These are phyloP conservation scores for Pristionchus mayeri DNA, from an alignment of 2,888 invertebrate genomes.

Conservation along the genomic window DNA sequence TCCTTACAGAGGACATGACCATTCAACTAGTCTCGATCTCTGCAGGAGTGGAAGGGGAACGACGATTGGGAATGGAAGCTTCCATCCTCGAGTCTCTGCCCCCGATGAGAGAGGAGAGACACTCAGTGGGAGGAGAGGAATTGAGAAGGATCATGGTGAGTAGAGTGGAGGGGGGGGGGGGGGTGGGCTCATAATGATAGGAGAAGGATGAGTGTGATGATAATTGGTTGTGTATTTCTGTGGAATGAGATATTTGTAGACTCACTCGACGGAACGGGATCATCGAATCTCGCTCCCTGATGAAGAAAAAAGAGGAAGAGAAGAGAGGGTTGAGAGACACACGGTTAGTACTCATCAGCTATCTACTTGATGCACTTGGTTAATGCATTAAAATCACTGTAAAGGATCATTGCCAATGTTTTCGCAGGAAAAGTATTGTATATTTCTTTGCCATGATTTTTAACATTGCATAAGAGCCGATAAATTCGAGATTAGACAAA, in stretches of 20 bases:
- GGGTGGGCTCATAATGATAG: too few relatives aligned
- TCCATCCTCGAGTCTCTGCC: background rate
- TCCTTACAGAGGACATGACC: too few relatives aligned
- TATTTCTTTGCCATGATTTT: too few relatives aligned
- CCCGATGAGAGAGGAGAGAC: conserved; percentile 17
- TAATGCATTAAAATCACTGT: too few relatives aligned
- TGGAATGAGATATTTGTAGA: background rate
- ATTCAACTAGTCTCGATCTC: too few relatives aligned
- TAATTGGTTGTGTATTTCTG: background rate
- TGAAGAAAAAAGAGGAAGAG: background rate
- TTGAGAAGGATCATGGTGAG: background rate
- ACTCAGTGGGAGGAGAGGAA: background rate
- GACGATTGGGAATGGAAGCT: background rate
- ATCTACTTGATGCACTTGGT: too few relatives aligned
- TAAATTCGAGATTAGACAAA: background rate
- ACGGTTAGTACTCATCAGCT: background rate
- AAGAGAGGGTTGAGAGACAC: background rate
- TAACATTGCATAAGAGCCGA: too few relatives aligned
- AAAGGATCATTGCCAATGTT: too few relatives aligned
- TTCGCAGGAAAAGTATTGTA: too few relatives aligned
- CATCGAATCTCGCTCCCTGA: background rate
- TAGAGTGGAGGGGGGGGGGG: too few relatives aligned
- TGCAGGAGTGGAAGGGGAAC: background rate
- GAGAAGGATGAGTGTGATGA: background rate
- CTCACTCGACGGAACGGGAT: background rate